Percentiles rank a stretch among this genome's conserved stretches.
phyloP scores from a whole-genome alignment of 1,140 invertebrate species.

The Vanessa tameamea region DNA sequence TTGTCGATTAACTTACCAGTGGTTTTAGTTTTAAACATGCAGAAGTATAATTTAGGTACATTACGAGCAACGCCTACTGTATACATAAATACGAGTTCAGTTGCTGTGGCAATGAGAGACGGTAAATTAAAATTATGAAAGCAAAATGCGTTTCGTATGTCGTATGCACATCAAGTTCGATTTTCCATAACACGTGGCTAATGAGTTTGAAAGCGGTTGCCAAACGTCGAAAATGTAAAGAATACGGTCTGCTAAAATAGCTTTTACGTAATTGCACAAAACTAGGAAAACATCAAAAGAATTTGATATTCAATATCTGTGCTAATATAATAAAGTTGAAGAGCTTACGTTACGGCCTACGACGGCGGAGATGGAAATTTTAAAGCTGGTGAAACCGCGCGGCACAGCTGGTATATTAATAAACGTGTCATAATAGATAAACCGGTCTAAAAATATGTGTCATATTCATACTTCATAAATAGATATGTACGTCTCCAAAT shows the following conservation, averaged over 20 bases:
- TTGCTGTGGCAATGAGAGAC: neutral
- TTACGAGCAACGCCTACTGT: neutral
- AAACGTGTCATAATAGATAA: too few relatives aligned
- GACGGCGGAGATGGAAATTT: too few relatives aligned
- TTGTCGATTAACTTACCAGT: too few relatives aligned
- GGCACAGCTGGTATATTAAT: too few relatives aligned
- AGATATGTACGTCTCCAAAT: too few relatives aligned
- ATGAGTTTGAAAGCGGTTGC: neutral
- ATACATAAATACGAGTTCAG: neutral
- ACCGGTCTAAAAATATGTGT: too few relatives aligned
- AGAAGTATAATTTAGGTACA: too few relatives aligned
- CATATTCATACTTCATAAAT: too few relatives aligned
- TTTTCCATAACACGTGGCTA: conserved; percentile 3
- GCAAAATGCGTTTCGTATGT: neutral
- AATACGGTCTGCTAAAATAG: conserved; percentile 1
- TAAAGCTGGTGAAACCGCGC: too few relatives aligned
- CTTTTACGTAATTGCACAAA: conserved; percentile 4
- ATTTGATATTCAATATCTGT: neutral
- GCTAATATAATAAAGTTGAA: neutral
- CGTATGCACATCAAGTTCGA: conserved; percentile 9
- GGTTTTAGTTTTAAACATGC: too few relatives aligned
- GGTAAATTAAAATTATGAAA: neutral
- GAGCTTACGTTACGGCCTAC: too few relatives aligned
- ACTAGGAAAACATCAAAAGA: neutral
- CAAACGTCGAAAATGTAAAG: conserved; percentile 9